phyloP scores from a whole-genome alignment of 2,113 vertebrate species.

The Epinephelus moara region DNA sequence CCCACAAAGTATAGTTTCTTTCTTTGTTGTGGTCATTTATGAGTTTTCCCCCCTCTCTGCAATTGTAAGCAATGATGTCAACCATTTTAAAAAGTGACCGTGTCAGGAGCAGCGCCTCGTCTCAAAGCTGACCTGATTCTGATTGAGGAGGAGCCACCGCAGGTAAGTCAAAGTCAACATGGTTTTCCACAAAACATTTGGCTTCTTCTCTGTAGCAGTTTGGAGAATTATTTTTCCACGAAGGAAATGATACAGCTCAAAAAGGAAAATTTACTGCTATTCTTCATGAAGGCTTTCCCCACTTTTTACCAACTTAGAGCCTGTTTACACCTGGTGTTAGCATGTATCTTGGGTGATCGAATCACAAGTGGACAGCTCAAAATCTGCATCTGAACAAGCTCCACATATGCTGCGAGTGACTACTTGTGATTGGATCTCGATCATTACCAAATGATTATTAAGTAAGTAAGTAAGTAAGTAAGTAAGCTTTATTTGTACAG shows the following conservation, averaged over 20 bases:
- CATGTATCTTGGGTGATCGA: no score
- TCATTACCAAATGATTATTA: no score
- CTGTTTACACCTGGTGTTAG: no score
- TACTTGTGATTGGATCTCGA: no score
- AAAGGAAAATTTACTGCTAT: not conserved
- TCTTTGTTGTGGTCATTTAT: slow-evolving; percentile 39
- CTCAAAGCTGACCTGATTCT: not conserved
- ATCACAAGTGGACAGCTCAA: no score
- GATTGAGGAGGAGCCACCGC: not conserved
- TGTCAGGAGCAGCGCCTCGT: not conserved
- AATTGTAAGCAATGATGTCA: slow-evolving; percentile 18
- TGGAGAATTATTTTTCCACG: not conserved
- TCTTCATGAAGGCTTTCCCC: not conserved
- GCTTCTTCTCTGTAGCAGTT: not conserved
- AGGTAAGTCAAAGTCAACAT: slow-evolving; percentile 5
- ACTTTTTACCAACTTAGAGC: not conserved
- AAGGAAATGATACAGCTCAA: not conserved
- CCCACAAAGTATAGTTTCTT: slow-evolving; percentile 1
- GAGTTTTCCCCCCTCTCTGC: slow-evolving; percentile 1
- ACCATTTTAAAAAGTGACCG: not conserved
- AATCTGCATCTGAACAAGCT: no score
- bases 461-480: no score
- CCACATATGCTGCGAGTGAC: no score
- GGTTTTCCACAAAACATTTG: not conserved
- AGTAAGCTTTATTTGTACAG: no score